Conservation (phyloP, 2,113 vertebrate genomes). For the Tiliqua scincoides region DNA sequence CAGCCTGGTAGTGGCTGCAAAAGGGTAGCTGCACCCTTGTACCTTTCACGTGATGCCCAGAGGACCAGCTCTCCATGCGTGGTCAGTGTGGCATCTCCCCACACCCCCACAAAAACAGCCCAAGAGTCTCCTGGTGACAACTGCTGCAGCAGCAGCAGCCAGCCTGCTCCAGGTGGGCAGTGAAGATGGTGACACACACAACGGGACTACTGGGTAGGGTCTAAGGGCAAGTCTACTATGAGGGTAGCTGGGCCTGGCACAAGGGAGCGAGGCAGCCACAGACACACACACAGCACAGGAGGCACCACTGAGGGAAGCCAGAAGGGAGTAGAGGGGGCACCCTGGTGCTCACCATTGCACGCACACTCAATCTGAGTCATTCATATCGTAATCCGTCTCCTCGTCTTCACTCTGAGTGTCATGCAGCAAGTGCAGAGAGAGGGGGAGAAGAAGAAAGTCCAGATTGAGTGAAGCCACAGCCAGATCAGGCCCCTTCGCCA, state of each 20-base stretch:
- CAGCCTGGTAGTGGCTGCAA: too few species aligned
- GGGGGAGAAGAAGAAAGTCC: constrained; percentile 70
- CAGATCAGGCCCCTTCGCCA: constrained; percentile 24
- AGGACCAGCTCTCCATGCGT: not conserved
- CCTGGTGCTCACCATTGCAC: constrained; percentile 85
- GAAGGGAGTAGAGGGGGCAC: constrained; percentile 39
- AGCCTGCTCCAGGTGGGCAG: not conserved
- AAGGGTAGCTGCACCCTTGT: not conserved
- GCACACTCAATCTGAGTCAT: constrained; percentile 90
- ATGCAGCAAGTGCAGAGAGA: constrained; percentile 80
- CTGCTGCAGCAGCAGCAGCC: not conserved
- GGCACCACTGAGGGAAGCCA: constrained; percentile 25
- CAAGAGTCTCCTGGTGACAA: not conserved
- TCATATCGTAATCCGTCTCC: constrained; percentile 86
- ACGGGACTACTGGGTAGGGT: not conserved
- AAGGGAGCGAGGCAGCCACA: constrained; percentile 35
- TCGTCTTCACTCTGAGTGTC: constrained; percentile 85
- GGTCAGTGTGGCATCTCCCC: not conserved
- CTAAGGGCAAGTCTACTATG: not conserved
- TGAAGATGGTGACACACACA: not conserved
- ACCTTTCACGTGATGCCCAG: not conserved
- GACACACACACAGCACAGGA: constrained; percentile 52
- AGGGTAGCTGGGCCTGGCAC: not conserved
- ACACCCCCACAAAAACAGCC: not conserved
- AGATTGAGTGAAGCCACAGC: constrained; percentile 57